A percentile compares a stretch with the other conserved stretches of the same genome.
Evolutionary conservation across 2,113 vertebrate species (phyloP).

Genomic region (Podarcis raffonei): DNA sequence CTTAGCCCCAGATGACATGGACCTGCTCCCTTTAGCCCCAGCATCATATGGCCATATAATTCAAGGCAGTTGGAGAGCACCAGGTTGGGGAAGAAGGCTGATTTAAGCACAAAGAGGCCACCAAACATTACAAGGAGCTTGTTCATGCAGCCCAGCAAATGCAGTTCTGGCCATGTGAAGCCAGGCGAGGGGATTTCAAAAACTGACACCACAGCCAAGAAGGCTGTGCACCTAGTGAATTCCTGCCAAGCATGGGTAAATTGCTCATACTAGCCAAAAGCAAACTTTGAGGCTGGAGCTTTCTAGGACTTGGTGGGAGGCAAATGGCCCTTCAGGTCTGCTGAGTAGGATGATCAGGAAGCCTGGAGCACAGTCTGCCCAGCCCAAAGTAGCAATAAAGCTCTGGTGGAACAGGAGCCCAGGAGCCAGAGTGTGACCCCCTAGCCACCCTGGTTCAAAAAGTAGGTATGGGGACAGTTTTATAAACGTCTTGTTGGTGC

Average conservation of each 20-base stretch:
- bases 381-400: neutral
- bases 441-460: neutral
- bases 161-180: accelerated
- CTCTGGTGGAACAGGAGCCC: neutral
- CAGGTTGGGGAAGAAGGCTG: too few relatives aligned
- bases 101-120: neutral
- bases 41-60: too few relatives aligned
- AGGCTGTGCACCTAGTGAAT: neutral
- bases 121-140: neutral
- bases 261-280: too few relatives aligned
- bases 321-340: neutral
- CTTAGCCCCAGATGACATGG: too few relatives aligned
- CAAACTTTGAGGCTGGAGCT: neutral
- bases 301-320: neutral
- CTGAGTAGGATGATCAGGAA: too few relatives aligned
- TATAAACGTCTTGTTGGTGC: too few relatives aligned
- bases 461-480: too few relatives aligned
- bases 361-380: neutral
- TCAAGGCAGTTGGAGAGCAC: too few relatives aligned
- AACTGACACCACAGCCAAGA: neutral
- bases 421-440: neutral
- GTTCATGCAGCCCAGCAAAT: neutral
- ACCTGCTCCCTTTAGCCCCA: too few relatives aligned
- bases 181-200: neutral
- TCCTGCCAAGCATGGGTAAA: neutral